These are phyloP conservation scores for Drosophila prolongata DNA, from an alignment of 2,888 invertebrate genomes.

Conservation along the genomic window DNA sequence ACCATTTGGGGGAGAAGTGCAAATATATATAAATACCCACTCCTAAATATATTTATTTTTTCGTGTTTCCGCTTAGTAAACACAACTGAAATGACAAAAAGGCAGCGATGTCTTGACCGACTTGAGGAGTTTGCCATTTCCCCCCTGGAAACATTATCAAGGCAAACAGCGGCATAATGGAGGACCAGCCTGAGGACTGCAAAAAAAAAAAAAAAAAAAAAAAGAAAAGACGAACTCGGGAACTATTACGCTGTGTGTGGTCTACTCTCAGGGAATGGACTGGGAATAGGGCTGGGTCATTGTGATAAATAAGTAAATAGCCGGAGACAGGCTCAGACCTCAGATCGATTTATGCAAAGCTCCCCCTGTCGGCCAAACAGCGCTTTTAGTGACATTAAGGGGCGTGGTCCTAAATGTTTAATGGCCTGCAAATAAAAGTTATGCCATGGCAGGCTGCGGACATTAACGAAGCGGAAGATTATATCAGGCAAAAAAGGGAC, in stretches of 20 bases:
- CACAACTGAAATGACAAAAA: constrained; percentile 80
- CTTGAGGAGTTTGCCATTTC: constrained; percentile 13
- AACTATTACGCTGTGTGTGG: constrained; percentile 63
- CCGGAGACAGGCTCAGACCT: constrained; percentile 52
- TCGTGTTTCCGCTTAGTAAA: constrained; percentile 73
- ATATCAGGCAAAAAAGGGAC: constrained; percentile 30
- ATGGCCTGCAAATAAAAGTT: constrained; percentile 57
- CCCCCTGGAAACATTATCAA: constrained; percentile 66
- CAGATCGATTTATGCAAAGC: constrained; percentile 53
- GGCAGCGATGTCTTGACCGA: constrained; percentile 54
- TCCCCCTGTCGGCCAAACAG: constrained; percentile 17
- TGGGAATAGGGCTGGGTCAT: constrained; percentile 68
- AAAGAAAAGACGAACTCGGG: constrained; percentile 33
- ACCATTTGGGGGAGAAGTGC: constrained; percentile 47
- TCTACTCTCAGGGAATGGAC: constrained; percentile 63
- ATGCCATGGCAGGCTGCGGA: constrained; percentile 35
- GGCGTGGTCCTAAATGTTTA: constrained; percentile 65
- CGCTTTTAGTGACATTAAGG: constrained; percentile 64
- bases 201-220: constrained; percentile 30
- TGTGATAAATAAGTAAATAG: constrained; percentile 69
- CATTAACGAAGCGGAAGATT: constrained; percentile 46
- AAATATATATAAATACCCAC: constrained; percentile 17
- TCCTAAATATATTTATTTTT: constrained; percentile 15
- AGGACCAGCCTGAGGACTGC: constrained; percentile 43
- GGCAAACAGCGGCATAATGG: constrained; percentile 78